A percentile compares a stretch with the other conserved stretches of the same genome.
Evolutionary conservation across 2,797 vertebrate genomes (phyloP).

Genomic region (Sebastes miniatus): DNA sequence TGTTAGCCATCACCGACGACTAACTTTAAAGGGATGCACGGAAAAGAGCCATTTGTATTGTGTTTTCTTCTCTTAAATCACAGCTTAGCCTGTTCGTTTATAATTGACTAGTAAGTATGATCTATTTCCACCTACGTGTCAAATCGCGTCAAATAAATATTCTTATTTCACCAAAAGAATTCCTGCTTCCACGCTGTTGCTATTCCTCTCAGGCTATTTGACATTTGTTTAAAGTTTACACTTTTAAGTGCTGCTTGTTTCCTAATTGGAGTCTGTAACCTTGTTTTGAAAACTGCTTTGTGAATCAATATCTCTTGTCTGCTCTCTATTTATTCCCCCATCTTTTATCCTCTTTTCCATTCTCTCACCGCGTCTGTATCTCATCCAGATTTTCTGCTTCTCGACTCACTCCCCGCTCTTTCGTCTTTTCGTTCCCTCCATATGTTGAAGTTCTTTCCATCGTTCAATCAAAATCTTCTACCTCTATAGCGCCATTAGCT

Average conservation of each 20-base stretch:
- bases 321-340: slow-evolving; percentile 8
- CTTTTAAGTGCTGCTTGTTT: slow-evolving; percentile 24
- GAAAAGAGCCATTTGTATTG: background rate
- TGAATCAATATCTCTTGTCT: slow-evolving; percentile 41
- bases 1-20: background rate
- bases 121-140: background rate
- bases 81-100: background rate
- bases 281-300: slow-evolving; percentile 47
- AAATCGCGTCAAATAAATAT: background rate
- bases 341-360: slow-evolving; percentile 8
- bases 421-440: slow-evolving; percentile 25
- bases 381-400: slow-evolving; percentile 38
- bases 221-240: slow-evolving; percentile 14
- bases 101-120: background rate
- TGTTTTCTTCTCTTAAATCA: background rate
- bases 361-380: background rate
- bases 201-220: background rate
- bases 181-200: background rate
- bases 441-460: slow-evolving; percentile 50
- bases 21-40: background rate
- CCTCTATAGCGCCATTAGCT: slow-evolving; percentile 54
- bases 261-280: slow-evolving; percentile 32
- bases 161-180: background rate
- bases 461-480: slow-evolving; percentile 54
- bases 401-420: slow-evolving; percentile 10